A percentile compares a stretch with the other conserved stretches of the same genome.
These are phyloP conservation scores for Pachyseris speciosa DNA, from an alignment of 64 coral and sea anemone genomes.

Conservation along the genomic window DNA sequence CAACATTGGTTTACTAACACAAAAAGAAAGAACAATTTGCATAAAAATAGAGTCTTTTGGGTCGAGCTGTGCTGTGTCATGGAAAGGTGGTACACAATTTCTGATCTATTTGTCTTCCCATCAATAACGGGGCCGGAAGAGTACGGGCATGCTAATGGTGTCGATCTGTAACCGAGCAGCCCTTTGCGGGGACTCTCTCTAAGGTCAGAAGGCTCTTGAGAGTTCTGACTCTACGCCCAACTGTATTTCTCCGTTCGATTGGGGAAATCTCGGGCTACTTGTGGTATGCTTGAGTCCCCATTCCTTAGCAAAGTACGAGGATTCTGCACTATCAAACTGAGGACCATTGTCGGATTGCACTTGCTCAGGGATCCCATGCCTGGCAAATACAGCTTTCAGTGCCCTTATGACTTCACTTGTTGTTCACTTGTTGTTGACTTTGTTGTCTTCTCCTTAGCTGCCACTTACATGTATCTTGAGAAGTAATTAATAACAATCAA, in stretches of 20 bases:
- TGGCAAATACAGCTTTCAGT: slow-evolving; percentile 1
- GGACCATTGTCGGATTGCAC: background rate
- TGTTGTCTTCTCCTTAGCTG: background rate
- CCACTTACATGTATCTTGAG: slow-evolving; percentile 13
- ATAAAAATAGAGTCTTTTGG: too few relatives aligned
- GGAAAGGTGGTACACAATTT: too few relatives aligned
- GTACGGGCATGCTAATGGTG: too few relatives aligned
- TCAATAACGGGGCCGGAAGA: too few relatives aligned
- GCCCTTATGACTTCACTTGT: background rate
- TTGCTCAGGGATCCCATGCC: background rate
- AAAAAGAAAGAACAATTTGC: too few relatives aligned
- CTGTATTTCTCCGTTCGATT: background rate
- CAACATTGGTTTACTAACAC: too few relatives aligned
- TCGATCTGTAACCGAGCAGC: too few relatives aligned
- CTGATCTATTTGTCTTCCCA: too few relatives aligned
- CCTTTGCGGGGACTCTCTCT: background rate
- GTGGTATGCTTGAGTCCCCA: background rate
- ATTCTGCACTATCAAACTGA: background rate
- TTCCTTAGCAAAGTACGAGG: background rate
- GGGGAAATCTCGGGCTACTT: background rate
- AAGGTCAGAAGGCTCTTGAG: background rate
- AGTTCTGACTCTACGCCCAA: background rate
- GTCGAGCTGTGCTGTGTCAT: too few relatives aligned
- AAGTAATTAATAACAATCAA: slow-evolving; percentile 16
- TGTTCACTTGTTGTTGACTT: too few relatives aligned